These are phyloP conservation scores for Ephialtes manifestator DNA, from an alignment of 2,888 invertebrate species.

Conservation along the genomic window DNA sequence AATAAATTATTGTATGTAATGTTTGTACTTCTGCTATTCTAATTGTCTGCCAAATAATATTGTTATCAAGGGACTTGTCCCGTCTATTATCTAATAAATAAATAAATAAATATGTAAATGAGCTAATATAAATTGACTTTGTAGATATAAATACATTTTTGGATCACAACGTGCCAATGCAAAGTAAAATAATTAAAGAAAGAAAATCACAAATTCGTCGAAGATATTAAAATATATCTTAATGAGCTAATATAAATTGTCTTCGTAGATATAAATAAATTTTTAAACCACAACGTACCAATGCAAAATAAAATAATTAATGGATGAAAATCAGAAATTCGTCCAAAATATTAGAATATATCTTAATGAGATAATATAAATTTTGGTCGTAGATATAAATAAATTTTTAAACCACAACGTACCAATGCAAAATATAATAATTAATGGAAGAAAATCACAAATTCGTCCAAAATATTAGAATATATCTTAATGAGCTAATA, in stretches of 20 bases:
- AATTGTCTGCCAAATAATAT: too few relatives aligned
- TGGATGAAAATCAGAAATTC: constrained; percentile 75
- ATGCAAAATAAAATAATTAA: background rate
- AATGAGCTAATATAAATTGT: background rate
- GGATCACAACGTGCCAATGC: background rate
- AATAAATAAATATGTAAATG: background rate
- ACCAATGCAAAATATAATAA: background rate
- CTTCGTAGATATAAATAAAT: background rate
- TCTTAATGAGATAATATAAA: background rate
- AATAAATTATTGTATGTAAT: too few relatives aligned
- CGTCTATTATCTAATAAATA: too few relatives aligned
- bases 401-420: background rate
- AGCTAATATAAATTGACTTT: background rate
- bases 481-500: background rate
- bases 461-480: constrained; percentile 12
- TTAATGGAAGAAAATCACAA: constrained; percentile 75
- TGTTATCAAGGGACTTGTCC: too few relatives aligned
- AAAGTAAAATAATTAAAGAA: background rate
- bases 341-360: background rate
- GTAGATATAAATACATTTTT: background rate
- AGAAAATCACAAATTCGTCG: constrained; percentile 74
- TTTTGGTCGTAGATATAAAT: background rate
- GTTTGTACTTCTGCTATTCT: too few relatives aligned
- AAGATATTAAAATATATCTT: background rate
- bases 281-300: background rate